Conservation (phyloP, 2,888 invertebrate species). For the Macrosiphum euphorbiae region DNA sequence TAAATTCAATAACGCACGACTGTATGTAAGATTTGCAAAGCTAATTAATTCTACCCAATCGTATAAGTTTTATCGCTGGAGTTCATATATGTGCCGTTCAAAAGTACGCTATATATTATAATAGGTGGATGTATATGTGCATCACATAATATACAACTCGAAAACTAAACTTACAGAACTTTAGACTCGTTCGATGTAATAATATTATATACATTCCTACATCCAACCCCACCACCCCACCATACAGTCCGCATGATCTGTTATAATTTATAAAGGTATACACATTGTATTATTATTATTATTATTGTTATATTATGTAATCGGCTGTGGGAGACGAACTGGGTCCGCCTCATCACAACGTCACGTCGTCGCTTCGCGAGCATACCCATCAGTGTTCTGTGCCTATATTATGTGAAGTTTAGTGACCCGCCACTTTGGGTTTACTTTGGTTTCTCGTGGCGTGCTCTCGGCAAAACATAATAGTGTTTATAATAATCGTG, state of each 20-base stretch:
- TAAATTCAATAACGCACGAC: not conserved
- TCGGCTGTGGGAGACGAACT: not conserved
- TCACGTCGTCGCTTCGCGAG: not conserved
- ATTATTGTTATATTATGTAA: not conserved
- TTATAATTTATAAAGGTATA: not conserved
- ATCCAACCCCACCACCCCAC: too few species aligned
- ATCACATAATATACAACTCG: not conserved
- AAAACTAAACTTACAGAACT: not conserved
- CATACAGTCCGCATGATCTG: not conserved
- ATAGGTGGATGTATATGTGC: not conserved
- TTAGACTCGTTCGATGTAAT: not conserved
- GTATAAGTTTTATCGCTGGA: not conserved
- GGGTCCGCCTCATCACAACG: not conserved
- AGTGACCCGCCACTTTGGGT: conserved; percentile 53
- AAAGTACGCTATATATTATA: not conserved
- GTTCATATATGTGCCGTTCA: not conserved
- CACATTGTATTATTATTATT: not conserved
- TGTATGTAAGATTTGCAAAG: not conserved
- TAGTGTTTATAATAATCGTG: conserved; percentile 62
- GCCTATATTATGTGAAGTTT: conserved; percentile 39
- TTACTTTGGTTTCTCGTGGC: conserved; percentile 31
- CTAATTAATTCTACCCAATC: not conserved
- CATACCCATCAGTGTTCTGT: not conserved
- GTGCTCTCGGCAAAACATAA: conserved; percentile 22
- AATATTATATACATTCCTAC: not conserved